Evolutionary conservation across 2,113 vertebrate species (phyloP).

Genomic region (Dasyprocta punctata): DNA sequence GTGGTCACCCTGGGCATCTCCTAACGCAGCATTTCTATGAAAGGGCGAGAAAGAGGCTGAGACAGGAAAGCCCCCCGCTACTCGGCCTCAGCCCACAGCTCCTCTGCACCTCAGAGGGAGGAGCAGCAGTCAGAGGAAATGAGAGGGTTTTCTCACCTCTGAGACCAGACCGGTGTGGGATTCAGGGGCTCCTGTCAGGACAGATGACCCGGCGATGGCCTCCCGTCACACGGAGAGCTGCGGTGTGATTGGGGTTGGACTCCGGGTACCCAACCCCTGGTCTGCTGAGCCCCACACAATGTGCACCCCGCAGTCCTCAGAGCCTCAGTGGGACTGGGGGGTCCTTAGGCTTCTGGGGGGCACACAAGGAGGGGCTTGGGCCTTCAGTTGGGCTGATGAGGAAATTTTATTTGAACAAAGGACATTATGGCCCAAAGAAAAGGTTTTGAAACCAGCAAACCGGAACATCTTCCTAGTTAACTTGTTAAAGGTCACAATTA

Average conservation of each 20-base stretch:
- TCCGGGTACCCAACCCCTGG: neutral
- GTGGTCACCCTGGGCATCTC: neutral
- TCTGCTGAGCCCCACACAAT: fast-evolving
- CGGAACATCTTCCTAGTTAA: neutral
- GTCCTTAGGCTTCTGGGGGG: fast-evolving
- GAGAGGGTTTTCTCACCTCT: neutral
- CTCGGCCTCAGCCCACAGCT: neutral
- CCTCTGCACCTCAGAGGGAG: neutral
- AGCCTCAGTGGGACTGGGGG: too few relatives aligned
- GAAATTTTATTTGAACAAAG: neutral
- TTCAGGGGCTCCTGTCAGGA: neutral
- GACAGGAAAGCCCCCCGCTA: neutral
- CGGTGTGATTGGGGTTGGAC: neutral
- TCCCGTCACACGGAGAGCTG: neutral
- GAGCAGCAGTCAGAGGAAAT: neutral
- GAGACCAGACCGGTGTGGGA: neutral
- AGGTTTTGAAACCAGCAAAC: neutral
- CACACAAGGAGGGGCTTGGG: too few relatives aligned
- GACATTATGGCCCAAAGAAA: neutral
- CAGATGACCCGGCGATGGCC: too few relatives aligned
- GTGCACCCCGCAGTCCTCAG: fast-evolving
- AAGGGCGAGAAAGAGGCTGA: neutral
- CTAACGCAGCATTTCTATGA: neutral
- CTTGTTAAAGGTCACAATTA: neutral
- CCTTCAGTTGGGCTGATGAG: too few relatives aligned